Percentiles rank a stretch among this genome's conserved stretches.
Conservation (phyloP, 2,113 vertebrate species). For the Malurus melanocephalus region DNA sequence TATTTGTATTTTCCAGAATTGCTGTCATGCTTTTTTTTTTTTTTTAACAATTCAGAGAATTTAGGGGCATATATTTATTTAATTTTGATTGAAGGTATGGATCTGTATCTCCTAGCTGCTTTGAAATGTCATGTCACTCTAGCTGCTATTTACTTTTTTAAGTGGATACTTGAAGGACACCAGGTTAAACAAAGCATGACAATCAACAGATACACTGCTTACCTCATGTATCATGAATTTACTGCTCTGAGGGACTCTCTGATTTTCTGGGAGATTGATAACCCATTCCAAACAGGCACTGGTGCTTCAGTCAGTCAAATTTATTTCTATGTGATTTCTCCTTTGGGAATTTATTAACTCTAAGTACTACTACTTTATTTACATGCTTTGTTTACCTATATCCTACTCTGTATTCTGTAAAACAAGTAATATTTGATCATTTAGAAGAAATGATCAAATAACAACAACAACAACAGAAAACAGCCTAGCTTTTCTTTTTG, state of each 20-base stretch:
- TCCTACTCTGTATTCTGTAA: not conserved
- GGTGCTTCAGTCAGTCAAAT: not conserved
- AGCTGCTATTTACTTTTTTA: not conserved
- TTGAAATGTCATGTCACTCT: not conserved
- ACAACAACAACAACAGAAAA: not conserved
- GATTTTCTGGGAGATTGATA: not conserved
- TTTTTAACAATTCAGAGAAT: not conserved
- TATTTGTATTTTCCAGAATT: not conserved
- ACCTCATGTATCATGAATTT: not conserved
- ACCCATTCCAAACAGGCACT: not conserved
- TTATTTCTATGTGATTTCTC: not conserved
- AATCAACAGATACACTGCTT: not conserved
- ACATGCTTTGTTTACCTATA: not conserved
- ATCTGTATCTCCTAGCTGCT: not conserved
- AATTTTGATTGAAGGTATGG: not conserved
- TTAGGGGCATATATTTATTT: not conserved
- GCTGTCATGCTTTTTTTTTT: not conserved
- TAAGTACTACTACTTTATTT: not conserved
- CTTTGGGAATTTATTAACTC: not conserved
- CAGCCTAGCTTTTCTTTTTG: not conserved
- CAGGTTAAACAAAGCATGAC: not conserved
- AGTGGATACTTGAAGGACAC: not conserved
- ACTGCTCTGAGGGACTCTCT: not conserved
- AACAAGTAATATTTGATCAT: not conserved
- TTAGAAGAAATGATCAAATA: not conserved